Conservation (phyloP, 2,797 vertebrate genomes). For the Hydrocynus forskahlii region DNA sequence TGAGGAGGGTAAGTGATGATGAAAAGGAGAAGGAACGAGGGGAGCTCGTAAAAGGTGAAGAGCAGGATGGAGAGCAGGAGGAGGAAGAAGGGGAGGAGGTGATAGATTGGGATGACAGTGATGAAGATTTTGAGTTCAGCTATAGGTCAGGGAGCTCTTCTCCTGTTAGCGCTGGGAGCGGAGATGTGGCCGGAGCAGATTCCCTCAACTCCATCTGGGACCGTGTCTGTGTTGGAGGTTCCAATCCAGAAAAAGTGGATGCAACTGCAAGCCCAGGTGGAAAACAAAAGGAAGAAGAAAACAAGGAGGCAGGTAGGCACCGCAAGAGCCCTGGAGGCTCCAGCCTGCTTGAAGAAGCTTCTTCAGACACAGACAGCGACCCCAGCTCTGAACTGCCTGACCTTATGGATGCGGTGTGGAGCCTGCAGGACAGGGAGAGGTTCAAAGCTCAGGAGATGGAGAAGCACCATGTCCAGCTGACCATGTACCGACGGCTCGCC, state of each 20-base stretch:
- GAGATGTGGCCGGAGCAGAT: conserved; percentile 61
- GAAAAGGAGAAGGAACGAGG: conserved; percentile 61
- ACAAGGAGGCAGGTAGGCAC: conserved; percentile 21
- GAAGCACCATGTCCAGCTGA: conserved; percentile 93
- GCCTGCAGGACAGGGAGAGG: conserved; percentile 87
- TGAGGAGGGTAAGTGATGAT: conserved; percentile 50
- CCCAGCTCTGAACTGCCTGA: conserved; percentile 70
- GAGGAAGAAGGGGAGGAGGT: conserved; percentile 59
- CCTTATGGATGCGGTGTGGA: conserved; percentile 87
- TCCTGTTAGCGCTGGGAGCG: conserved; percentile 81
- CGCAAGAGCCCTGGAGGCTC: conserved; percentile 47
- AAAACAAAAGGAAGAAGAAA: conserved; percentile 20
- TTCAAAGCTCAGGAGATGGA: conserved; percentile 96
- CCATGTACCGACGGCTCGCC: conserved; percentile 95
- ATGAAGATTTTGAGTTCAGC: conserved; percentile 86
- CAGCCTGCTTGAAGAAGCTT: conserved; percentile 50
- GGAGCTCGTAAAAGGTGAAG: conserved; percentile 63
- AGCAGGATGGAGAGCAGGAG: conserved; percentile 66
- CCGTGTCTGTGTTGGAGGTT: conserved; percentile 70
- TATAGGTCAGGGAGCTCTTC: conserved; percentile 84
- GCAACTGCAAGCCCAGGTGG: neutral
- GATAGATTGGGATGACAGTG: conserved; percentile 77
- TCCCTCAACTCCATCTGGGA: conserved; percentile 64
- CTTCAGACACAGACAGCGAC: conserved; percentile 71
- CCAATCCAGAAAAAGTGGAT: conserved; percentile 39